These are phyloP conservation scores for Sebastolobus alascanus DNA, from an alignment of 2,797 vertebrate species.

Conservation along the genomic window DNA sequence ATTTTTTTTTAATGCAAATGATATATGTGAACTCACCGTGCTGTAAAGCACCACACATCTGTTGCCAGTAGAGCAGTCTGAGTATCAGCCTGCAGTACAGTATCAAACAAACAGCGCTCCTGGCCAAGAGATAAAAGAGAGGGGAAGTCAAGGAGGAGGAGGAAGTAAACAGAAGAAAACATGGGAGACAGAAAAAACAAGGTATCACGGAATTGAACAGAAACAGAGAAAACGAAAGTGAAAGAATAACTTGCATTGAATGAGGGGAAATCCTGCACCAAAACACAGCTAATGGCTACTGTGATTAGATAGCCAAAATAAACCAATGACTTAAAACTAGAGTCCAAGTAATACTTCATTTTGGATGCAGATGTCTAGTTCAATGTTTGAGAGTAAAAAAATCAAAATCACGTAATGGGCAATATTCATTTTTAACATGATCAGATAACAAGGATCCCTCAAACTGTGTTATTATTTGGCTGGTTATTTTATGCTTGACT, in stretches of 20 bases:
- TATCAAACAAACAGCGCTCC: conserved; percentile 88
- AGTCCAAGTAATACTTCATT: background rate
- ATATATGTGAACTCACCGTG: conserved; percentile 83
- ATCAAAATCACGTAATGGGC: background rate
- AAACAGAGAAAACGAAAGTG: conserved; percentile 26
- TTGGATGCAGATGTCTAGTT: background rate
- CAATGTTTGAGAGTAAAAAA: background rate
- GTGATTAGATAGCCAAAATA: background rate
- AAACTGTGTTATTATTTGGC: background rate
- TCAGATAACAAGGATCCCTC: background rate
- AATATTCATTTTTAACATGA: background rate
- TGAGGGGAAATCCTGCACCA: conserved; percentile 27
- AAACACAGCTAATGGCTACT: background rate
- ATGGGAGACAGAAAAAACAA: background rate
- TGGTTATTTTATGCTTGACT: background rate
- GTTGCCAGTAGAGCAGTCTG: conserved; percentile 90
- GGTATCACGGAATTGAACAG: background rate
- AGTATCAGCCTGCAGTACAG: conserved; percentile 88
- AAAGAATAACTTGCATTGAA: conserved; percentile 41
- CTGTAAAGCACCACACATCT: conserved; percentile 95
- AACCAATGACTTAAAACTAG: background rate
- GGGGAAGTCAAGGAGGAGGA: background rate
- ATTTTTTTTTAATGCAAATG: background rate
- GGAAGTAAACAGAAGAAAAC: accelerated
- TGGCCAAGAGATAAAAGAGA: conserved; percentile 58